Base-by-base conservation (phyloP, 2,113 vertebrate genomes). In the Enhydra lutris region DNA sequence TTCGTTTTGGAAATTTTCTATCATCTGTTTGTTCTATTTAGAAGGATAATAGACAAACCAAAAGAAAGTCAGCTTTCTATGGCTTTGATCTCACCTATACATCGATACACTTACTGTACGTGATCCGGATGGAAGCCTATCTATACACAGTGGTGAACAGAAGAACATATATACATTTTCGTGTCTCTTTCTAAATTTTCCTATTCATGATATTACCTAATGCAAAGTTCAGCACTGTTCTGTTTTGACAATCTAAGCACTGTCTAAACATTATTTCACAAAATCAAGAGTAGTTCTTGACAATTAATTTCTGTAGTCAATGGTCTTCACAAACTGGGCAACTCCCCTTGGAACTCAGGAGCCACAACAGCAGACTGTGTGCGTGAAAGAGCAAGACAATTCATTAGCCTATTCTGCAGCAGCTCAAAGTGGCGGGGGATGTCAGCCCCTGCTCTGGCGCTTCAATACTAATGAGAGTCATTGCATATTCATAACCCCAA, bases 401-500 rank as follows among this genome's bases (percentile, higher is more conserved):
- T 99, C 99, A 99, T 99, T 99, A 99, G 98, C 98, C 36, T 65
- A 97, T 97, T 98, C 98, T 98, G 94, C 99, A 98, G 98, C 98
- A 99, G 98, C 98, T 98, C 98, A 98, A 98, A 98, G 99, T 99
- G 98, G 98, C 98, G 98, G 98, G 99, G 98, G 98, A 99, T 99
- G 99, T 98, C 98, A 99, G 99, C 98, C 99, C 81, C 0, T 98
- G 98, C 98, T 99, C 98, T 98, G 96, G 98, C 61, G 98, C 98
- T 99, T 99, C 98, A 98, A 98, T 99, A 99, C 99, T 99, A 99
- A 99, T 99, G 99, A 99, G 99, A 99, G 97, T 99, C 98, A 99
- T 99, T 99, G 99, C 98, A 99, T 99, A 99, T 99, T 99, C 99
- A 99, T 99, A 99, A 99, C 99, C 98, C 98, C 98, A 99, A 99